Evolutionary conservation across 2,113 vertebrate genomes (phyloP), one percentile per base, ranked within the genome.

Genomic region (Periophthalmodon schlosseri): DNA sequence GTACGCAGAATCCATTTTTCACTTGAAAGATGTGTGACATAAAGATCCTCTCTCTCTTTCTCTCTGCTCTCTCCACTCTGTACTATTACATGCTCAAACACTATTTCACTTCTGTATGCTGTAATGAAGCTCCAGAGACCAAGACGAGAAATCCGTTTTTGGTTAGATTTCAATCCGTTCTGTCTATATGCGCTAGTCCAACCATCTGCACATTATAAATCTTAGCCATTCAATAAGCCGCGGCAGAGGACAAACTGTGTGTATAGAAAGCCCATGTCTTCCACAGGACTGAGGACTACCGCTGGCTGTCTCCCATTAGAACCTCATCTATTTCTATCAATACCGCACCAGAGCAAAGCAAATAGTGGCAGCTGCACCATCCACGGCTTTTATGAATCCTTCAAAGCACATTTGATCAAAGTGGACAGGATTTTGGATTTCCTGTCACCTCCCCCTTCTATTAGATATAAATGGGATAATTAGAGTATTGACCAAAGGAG

Each of bases 321-420:
- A 52, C 47, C 76, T 78, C 73, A 81, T 89, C 86, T 84, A 83
- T 80, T 87, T 75, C 86, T 68, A 85, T 89, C 87, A 89, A 24
- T 77, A 74, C 74, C 81, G 72, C 82, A 69, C 73, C 4, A 75
- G 20, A 63, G 65, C 65, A 69, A 49, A 76, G 70, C 73, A 82
- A 79, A 82, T 57, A 72, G 76, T 76, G 49, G 52, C 87, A 86
- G 82, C 75, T 88, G 80, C 72, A 39, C 9, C 13, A 5, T 28
- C 52, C 18, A 20, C 21, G 24, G 49, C 60, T 69, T 72, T 63
- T 46, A 15, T 47, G 50, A 34, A 39, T 69, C 36, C 74, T 68
- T 69, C 14, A 76, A 66, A 71, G 39, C 47, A 66, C 8, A 24
- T 33, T 33, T 16, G 7, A 56, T 56, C 52, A 56, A 56, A 56